These are phyloP conservation scores for Thumatha senex DNA, from an alignment of 2,888 invertebrate genomes.

Conservation along the genomic window DNA sequence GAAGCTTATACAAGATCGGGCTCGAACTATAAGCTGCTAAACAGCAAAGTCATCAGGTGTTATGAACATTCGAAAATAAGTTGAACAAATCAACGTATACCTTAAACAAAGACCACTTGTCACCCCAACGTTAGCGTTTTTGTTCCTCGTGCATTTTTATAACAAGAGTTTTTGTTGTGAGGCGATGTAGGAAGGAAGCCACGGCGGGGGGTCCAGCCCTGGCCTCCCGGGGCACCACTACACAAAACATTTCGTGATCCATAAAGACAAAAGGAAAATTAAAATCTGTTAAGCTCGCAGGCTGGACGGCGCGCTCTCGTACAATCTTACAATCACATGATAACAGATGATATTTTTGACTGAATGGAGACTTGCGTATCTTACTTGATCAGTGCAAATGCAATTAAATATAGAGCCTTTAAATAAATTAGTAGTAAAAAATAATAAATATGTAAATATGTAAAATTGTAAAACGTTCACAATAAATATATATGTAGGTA, in stretches of 20 bases:
- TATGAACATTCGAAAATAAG: constrained; percentile 70
- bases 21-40: constrained; percentile 44
- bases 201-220: constrained; percentile 69
- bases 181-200: constrained; percentile 80
- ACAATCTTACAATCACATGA: constrained; percentile 30
- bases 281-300: constrained; percentile 73
- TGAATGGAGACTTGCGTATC: constrained; percentile 12
- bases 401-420: background rate
- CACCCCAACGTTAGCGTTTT: constrained; percentile 79
- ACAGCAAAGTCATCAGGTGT: constrained; percentile 69
- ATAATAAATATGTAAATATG: background rate
- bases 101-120: constrained; percentile 80
- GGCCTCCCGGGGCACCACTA: constrained; percentile 74
- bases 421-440: no score
- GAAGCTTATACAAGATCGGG: constrained; percentile 11
- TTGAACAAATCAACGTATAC: constrained; percentile 78
- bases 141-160: constrained; percentile 77
- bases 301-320: constrained; percentile 50
- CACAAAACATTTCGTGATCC: constrained; percentile 83
- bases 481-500: no score
- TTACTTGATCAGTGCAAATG: background rate
- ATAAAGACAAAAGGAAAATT: constrained; percentile 82
- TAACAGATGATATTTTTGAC: constrained; percentile 32
- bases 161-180: constrained; percentile 77
- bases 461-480: no score